phyloP scores from a whole-genome alignment of 2,113 vertebrate species.

The Psittacula cyanocephala region DNA sequence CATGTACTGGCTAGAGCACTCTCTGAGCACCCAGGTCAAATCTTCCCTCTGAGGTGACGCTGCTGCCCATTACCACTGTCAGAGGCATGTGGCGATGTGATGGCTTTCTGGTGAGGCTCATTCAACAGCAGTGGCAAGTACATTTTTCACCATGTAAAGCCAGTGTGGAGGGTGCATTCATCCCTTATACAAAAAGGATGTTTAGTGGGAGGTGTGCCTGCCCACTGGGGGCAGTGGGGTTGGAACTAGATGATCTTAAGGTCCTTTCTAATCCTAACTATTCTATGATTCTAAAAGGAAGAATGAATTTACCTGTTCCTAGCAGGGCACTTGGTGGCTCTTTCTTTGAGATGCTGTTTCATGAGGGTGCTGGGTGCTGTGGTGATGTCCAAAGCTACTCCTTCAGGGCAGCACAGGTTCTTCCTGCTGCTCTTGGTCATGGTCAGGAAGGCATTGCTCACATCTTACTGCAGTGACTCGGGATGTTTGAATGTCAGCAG shows the following conservation, averaged over 20 bases:
- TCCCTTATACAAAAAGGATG: too few relatives aligned
- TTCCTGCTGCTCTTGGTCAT: neutral
- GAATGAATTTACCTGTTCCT: neutral
- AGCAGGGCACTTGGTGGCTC: neutral
- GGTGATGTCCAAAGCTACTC: accelerated
- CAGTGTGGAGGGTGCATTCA: neutral
- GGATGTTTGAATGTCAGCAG: neutral
- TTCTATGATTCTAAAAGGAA: too few relatives aligned
- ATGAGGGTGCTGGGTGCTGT: accelerated
- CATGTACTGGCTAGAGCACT: neutral
- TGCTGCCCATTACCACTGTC: neutral
- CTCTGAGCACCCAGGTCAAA: neutral
- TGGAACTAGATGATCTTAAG: too few relatives aligned
- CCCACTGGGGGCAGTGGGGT: too few relatives aligned
- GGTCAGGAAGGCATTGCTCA: neutral
- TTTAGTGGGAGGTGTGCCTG: too few relatives aligned
- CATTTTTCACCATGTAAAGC: neutral
- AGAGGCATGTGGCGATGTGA: accelerated
- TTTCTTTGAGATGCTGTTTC: neutral
- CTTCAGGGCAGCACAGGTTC: accelerated
- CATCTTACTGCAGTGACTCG: neutral
- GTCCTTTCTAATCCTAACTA: too few relatives aligned
- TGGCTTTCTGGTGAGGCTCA: neutral
- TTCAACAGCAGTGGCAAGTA: neutral
- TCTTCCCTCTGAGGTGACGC: neutral